Evolutionary conservation across 1,140 invertebrate genomes (phyloP).

Genomic region (Epicauta chinensis): DNA sequence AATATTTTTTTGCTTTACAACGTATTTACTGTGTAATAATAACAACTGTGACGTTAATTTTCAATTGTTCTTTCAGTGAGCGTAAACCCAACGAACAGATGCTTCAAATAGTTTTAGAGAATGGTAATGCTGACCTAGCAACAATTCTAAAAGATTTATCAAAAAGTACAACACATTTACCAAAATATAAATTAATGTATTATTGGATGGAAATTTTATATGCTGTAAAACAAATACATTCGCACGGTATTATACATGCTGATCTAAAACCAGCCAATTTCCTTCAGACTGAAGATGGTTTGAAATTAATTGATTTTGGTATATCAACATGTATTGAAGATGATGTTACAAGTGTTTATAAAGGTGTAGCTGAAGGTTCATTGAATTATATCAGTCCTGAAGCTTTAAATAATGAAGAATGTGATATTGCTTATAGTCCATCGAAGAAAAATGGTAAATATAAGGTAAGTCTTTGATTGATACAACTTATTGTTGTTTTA

Average conservation of each 20-base stretch:
- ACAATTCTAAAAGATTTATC: slow-evolving; percentile 61
- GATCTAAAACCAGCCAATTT: slow-evolving; percentile 98
- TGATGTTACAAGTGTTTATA: slow-evolving; percentile 86
- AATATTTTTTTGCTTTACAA: too few relatives aligned
- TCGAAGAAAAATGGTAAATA: slow-evolving; percentile 42
- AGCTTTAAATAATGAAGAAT: slow-evolving; percentile 61
- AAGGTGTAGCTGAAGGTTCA: slow-evolving; percentile 76
- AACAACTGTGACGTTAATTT: too few relatives aligned
- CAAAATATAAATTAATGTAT: slow-evolving; percentile 69
- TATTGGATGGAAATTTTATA: slow-evolving; percentile 94
- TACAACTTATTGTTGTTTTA: too few relatives aligned
- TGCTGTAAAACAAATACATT: slow-evolving; percentile 87
- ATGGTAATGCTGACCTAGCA: slow-evolving; percentile 84
- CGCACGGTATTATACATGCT: slow-evolving; percentile 90
- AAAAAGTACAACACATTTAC: slow-evolving; percentile 51
- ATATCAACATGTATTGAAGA: slow-evolving; percentile 86
- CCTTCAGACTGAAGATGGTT: slow-evolving; percentile 69
- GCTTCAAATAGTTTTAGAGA: slow-evolving; percentile 86
- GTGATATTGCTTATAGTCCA: slow-evolving; percentile 42
- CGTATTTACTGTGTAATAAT: too few relatives aligned
- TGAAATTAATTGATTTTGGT: slow-evolving; percentile 98
- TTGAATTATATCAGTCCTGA: slow-evolving; percentile 97
- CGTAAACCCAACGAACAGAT: slow-evolving; percentile 54
- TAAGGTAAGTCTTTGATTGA: slow-evolving; percentile 29
- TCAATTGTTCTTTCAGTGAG: slow-evolving; percentile 40